Base-by-base conservation (phyloP, 2,888 invertebrate genomes). In the Oligia fasciuncula region DNA sequence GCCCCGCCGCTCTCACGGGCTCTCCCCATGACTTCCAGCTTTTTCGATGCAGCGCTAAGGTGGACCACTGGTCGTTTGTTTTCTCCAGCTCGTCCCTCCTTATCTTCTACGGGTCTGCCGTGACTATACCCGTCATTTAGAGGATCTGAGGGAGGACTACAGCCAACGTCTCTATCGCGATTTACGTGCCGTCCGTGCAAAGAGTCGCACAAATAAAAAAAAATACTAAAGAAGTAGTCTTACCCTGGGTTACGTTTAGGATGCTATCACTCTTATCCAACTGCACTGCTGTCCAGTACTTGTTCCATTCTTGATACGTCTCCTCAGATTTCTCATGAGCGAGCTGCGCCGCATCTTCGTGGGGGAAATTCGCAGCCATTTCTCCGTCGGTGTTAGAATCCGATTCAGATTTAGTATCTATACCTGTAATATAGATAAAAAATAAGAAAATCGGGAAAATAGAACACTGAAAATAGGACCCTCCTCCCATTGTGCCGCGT, bases 251-350 rank as follows among this genome's bases (percentile, higher is more conserved):
- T 6, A 93, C 84, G n/a, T 91, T 92, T 29, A 95, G 49, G 14
- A 95, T 92, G 70, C 95, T 92, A 0, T 91, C 93, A 54, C 83
- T 90, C 77, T 91, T 92, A 43, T 92, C 88, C 2, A 86, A 80
- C 46, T 91, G 84, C 35, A 93, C 93, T 2, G 91, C 77, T 9
- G 88, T 89, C 96, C 96, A 97, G 85, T 94, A 96, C 54, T 91
- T 93, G 51, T 92, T 88, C 96, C 96, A 97, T 63, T 95, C 94
- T 70, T 92, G 92, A 87, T 93, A 95, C 0, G 90, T 90, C 79
- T 95, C 95, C 75, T 96, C 95, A 0, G 96, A 95, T 85, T 95
- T 95, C 71, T 96, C 96, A 9, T 87, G 91, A 11, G 86, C 96
- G 2, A 97, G 90, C 65, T 93, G 87, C 0, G 90, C 84, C 0